Percentiles rank a stretch among this genome's conserved stretches.
phyloP scores from a whole-genome alignment of 1,140 invertebrate species.

The Zaprionus ornatus region DNA sequence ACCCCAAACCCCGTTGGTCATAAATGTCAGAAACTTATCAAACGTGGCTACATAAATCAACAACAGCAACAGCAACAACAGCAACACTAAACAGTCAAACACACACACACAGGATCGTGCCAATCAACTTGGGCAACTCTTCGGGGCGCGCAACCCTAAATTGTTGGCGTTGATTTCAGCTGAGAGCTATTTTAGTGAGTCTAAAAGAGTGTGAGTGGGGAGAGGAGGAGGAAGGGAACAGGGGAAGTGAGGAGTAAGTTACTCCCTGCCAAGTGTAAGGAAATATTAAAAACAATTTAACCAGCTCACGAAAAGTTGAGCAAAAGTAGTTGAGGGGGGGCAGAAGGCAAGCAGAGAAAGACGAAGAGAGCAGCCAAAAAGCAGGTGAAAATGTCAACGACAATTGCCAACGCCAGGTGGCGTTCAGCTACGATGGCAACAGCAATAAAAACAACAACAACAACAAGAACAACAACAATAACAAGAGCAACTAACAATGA shows the following conservation, averaged over 20 bases:
- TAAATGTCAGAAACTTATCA: slow-evolving; percentile 64
- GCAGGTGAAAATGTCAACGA: slow-evolving; percentile 76
- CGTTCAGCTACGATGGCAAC: slow-evolving; percentile 21
- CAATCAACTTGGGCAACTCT: slow-evolving; percentile 41
- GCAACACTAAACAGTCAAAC: slow-evolving; percentile 10
- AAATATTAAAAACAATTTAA: slow-evolving; percentile 77
- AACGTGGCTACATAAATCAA: slow-evolving; percentile 61
- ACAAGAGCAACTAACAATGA: slow-evolving; percentile 36
- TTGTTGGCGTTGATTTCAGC: slow-evolving; percentile 9
- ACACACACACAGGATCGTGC: slow-evolving; percentile 21
- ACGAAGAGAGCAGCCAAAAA: slow-evolving; percentile 40
- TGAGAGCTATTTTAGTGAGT: not conserved
- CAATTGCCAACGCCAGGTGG: slow-evolving; percentile 67
- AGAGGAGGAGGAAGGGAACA: too few relatives aligned
- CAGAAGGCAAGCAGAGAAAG: not conserved
- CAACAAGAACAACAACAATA: slow-evolving; percentile 40
- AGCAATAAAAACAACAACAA: slow-evolving; percentile 35
- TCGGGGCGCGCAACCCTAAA: slow-evolving; percentile 2
- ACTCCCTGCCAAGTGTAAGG: not conserved
- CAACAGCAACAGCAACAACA: slow-evolving; percentile 35
- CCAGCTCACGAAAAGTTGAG: slow-evolving; percentile 40
- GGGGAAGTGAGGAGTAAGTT: not conserved
- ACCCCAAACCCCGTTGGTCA: not conserved
- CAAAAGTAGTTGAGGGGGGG: slow-evolving; percentile 5
- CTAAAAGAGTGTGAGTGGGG: not conserved